Evolutionary conservation across 2,113 vertebrate genomes (phyloP).

Genomic region (Machaerirhynchus nigripectus): DNA sequence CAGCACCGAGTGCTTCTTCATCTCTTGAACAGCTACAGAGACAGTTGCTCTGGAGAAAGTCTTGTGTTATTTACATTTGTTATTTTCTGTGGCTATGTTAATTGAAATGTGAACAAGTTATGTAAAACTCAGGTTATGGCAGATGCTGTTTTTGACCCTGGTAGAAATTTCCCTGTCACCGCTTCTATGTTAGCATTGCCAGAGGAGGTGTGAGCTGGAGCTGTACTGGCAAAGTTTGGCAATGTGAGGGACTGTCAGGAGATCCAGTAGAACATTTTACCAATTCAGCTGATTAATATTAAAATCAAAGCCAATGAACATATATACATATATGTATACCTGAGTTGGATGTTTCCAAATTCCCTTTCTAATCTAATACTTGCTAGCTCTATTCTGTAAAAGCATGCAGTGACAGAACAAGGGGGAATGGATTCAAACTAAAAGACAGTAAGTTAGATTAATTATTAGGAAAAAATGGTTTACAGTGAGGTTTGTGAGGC

Average conservation of each 20-base stretch:
- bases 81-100: neutral
- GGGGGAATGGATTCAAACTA: neutral
- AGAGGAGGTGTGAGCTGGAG: neutral
- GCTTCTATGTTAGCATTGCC: neutral
- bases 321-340: too few species aligned
- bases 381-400: neutral
- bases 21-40: neutral
- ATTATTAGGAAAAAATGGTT: neutral
- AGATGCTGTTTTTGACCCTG: neutral
- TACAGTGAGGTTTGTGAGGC: neutral
- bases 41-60: neutral
- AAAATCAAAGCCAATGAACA: neutral
- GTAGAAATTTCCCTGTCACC: neutral
- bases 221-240: neutral
- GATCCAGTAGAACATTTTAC: neutral
- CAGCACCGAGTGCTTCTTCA: neutral
- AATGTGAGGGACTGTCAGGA: neutral
- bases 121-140: accelerated
- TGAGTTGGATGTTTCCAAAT: neutral
- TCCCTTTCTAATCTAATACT: neutral
- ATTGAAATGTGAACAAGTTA: neutral
- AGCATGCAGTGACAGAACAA: neutral
- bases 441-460: neutral
- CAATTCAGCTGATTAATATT: neutral
- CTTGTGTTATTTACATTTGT: neutral